Evolutionary conservation across 2,888 invertebrate species (phyloP).

Genomic region (Rhingia rostrata): DNA sequence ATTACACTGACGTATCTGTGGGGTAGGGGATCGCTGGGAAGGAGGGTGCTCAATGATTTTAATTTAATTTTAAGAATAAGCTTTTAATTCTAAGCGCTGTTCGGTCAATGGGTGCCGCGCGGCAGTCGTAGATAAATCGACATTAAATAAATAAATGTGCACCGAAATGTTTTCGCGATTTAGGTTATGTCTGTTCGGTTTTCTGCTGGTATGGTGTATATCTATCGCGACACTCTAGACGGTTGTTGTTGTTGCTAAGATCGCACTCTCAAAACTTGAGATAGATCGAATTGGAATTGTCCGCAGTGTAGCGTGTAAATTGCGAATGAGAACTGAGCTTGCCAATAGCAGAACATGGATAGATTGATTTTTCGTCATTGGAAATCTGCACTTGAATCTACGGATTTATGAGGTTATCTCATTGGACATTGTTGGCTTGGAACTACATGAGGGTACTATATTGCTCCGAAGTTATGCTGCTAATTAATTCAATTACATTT

Average conservation of each 20-base stretch:
- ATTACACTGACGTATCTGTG: conserved; percentile 17
- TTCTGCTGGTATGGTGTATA: conserved; percentile 27
- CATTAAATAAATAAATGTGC: conserved; percentile 65
- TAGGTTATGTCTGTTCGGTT: conserved; percentile 60
- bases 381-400: conserved; percentile 61
- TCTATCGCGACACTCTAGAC: conserved; percentile 15
- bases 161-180: conserved; percentile 62
- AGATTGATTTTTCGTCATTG: conserved; percentile 56
- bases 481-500: conserved; percentile 48
- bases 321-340: conserved; percentile 31
- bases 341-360: conserved; percentile 30
- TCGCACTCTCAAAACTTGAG: conserved; percentile 39
- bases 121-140: conserved; percentile 53
- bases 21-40: neutral
- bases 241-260: conserved; percentile 16
- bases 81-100: conserved; percentile 66
- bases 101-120: conserved; percentile 67
- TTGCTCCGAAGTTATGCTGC: conserved; percentile 6
- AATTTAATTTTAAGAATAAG: conserved; percentile 64
- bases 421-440: conserved; percentile 7
- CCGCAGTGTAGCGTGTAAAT: conserved; percentile 48
- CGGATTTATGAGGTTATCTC: conserved; percentile 64
- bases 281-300: conserved; percentile 49
- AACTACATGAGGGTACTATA: conserved; percentile 22
- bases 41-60: conserved; percentile 40